Evolutionary conservation across 1,140 invertebrate genomes (phyloP).

Genomic region (Aphidius ervi): DNA sequence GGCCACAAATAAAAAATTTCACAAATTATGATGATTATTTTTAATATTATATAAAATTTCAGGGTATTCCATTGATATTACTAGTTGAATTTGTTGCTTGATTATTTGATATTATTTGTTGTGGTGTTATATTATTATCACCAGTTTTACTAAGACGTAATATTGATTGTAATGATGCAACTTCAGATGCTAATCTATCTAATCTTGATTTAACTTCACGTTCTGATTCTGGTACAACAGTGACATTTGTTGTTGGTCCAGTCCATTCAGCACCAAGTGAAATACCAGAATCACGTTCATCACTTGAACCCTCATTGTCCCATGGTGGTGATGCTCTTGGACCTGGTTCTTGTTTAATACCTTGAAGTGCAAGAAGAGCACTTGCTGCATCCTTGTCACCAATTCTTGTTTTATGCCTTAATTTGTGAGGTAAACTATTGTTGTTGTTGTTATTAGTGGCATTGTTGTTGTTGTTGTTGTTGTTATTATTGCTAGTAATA

Average conservation of each 20-base stretch:
- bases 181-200: conserved; percentile 83
- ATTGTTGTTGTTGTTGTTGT: conserved; percentile 27
- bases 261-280: conserved; percentile 72
- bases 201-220: conserved; percentile 80
- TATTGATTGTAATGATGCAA: conserved; percentile 81
- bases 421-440: conserved; percentile 78
- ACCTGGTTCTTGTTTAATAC: conserved; percentile 78
- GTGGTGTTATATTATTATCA: conserved; percentile 28
- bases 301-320: conserved; percentile 78
- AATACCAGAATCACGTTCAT: conserved; percentile 84
- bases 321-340: conserved; percentile 72
- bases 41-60: not conserved
- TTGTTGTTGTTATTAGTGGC: conserved; percentile 33
- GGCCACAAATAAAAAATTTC: not conserved
- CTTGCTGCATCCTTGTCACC: conserved; percentile 82
- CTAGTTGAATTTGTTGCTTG: conserved; percentile 17
- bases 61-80: conserved; percentile 18
- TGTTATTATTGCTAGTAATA: too few relatives aligned
- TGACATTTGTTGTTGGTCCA: conserved; percentile 32
- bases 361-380: conserved; percentile 71
- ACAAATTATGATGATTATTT: too few relatives aligned
- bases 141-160: conserved; percentile 49
- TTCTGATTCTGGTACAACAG: conserved; percentile 58
- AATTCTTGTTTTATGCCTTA: conserved; percentile 87
- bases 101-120: conserved; percentile 21